Conservation (phyloP, 2,113 vertebrate genomes). For the Eonycteris spelaea region DNA sequence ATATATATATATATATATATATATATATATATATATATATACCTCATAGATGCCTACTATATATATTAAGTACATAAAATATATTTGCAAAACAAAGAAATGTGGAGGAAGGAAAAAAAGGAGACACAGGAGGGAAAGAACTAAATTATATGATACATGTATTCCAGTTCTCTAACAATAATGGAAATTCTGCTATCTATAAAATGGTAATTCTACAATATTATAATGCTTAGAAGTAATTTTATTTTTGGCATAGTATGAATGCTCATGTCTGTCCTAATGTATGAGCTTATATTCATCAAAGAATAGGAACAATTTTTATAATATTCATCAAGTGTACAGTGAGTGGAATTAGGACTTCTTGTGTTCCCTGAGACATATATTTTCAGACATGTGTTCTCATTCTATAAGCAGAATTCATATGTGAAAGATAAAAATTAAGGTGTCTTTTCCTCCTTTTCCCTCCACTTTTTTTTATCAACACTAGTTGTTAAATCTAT, state of each 20-base stretch:
- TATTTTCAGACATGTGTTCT: background rate
- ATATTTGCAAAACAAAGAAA: background rate
- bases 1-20: too few species aligned
- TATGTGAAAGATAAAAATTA: background rate
- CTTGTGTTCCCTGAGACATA: background rate
- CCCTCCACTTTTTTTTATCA: background rate
- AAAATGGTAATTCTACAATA: background rate
- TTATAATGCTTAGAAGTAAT: background rate
- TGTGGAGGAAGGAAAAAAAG: background rate
- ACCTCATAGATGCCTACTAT: background rate
- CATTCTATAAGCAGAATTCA: background rate
- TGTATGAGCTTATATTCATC: background rate
- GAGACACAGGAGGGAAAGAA: background rate
- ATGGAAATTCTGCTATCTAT: background rate
- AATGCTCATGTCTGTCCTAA: background rate
- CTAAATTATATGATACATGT: background rate
- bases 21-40: too few species aligned
- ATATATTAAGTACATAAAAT: background rate
- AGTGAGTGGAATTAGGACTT: background rate
- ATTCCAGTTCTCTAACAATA: background rate
- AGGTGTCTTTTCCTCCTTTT: background rate
- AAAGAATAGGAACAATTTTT: background rate
- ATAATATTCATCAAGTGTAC: background rate
- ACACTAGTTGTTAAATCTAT: background rate
- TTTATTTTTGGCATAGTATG: background rate